Base-by-base conservation (phyloP, 2,113 vertebrate species). In the Struthidea cinerea region DNA sequence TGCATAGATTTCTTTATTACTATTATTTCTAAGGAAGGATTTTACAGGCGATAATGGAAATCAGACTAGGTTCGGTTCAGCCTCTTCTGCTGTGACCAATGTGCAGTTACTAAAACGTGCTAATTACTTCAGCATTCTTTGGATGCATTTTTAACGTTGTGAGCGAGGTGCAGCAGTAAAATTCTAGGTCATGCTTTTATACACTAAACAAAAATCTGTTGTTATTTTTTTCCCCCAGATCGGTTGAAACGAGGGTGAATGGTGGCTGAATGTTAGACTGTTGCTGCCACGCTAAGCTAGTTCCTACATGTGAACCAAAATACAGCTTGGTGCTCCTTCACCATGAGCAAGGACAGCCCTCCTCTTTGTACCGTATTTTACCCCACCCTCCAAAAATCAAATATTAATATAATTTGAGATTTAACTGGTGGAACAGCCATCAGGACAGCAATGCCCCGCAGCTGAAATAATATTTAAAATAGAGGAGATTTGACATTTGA, bases 391-490 rank as follows among this genome's bases (percentile, higher is more conserved):
- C 97, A 97, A 97, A 98, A 98, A 98, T 98, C 97, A 97, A 98
- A 98, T 98, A 98, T 99, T 98, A 98, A 98, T 98, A 98, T 98
- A 98, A 98, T 98, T 98, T 98, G 98, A 98, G 98, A 97, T 98
- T 97, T 98, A 98, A 98, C 98, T 98, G 98, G 98, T 98, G 98
- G 97, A 98, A 97, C 97, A 97, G 97, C 97, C 98, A 98, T 98
- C 97, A 97, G 97, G 94, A 97, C 97, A 97, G 97, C 97, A 98
- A 98, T 99, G 98, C 98, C 98, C 98, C 75, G 98, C 98, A 99
- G 98, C 98, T 97, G 98, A 98, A 99, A 98, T 98, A 97, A 98
- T 98, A 98, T 98, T 98, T 98, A 98, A 98, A 98, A 98, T 98
- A 98, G 98, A 98, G 98, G 95, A 96, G 97, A 98, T 97, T 97